phyloP scores from a whole-genome alignment of 2,888 invertebrate genomes.

The Notodromas monacha region DNA sequence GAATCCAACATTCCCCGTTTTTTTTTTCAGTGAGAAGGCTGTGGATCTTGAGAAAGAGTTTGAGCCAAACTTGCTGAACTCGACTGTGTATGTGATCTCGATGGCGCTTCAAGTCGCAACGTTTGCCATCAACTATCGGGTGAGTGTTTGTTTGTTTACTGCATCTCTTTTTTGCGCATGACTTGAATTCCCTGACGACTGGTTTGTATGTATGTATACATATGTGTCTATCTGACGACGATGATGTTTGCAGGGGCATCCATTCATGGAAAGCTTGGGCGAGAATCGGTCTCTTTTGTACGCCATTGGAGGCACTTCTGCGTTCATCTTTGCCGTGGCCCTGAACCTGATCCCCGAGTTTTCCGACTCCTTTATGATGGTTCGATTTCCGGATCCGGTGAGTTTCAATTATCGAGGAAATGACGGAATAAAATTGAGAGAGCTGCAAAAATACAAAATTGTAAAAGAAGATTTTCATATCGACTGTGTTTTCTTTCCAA shows the following conservation, averaged over 20 bases:
- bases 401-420: no score
- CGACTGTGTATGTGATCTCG: constrained; percentile 90
- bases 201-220: no score
- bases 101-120: constrained; percentile 89
- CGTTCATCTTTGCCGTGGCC: constrained; percentile 1
- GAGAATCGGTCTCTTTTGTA: constrained; percentile 75
- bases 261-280: constrained; percentile 82
- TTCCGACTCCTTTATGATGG: not conserved
- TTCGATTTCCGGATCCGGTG: not conserved
- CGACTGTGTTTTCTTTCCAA: no score
- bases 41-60: constrained; percentile 52
- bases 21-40: constrained; percentile 17
- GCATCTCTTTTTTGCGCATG: no score
- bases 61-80: constrained; percentile 73
- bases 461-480: no score
- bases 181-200: no score
- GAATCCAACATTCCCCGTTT: no score
- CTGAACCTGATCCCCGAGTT: not conserved
- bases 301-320: constrained; percentile 47
- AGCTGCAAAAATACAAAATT: no score
- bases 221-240: no score
- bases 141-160: constrained; percentile 17
- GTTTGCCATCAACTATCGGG: constrained; percentile 94
- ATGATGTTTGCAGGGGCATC: constrained; percentile 41
- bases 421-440: no score